These are phyloP conservation scores for Helicoverpa zea DNA, from an alignment of 1,140 invertebrate species.

Conservation along the genomic window DNA sequence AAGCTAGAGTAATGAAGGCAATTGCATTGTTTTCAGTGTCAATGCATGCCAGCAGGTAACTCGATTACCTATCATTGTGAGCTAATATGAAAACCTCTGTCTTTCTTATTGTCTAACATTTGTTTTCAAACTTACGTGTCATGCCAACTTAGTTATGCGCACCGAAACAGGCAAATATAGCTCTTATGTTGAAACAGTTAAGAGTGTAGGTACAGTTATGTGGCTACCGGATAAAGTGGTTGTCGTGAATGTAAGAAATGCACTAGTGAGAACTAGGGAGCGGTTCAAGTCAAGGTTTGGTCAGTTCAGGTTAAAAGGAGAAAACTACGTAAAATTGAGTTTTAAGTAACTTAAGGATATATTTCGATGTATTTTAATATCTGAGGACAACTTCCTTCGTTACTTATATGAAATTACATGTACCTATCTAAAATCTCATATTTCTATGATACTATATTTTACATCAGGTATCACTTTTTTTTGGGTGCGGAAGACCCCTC, in stretches of 20 bases:
- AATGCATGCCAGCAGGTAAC: slow-evolving; percentile 46
- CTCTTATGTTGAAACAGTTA: background rate
- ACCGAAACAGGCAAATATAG: background rate
- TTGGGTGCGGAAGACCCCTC: too few relatives aligned
- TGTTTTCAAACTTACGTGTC: slow-evolving; percentile 47
- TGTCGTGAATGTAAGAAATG: slow-evolving; percentile 46
- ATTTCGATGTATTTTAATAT: too few relatives aligned
- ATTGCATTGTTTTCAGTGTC: slow-evolving; percentile 20
- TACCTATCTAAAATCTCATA: too few relatives aligned
- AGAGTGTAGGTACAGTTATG: background rate
- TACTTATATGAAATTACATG: too few relatives aligned
- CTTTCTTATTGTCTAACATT: slow-evolving; percentile 50
- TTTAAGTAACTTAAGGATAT: too few relatives aligned
- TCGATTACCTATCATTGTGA: slow-evolving; percentile 50
- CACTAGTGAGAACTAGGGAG: slow-evolving; percentile 42
- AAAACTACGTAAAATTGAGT: background rate
- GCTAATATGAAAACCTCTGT: slow-evolving; percentile 36
- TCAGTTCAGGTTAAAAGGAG: background rate
- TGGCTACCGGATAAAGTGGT: background rate
- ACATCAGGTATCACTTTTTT: too few relatives aligned
- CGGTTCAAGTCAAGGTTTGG: background rate
- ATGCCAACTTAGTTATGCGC: slow-evolving; percentile 21
- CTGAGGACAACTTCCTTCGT: too few relatives aligned
- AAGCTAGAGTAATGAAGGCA: background rate
- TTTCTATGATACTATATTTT: too few relatives aligned